A percentile compares a stretch with the other conserved stretches of the same genome.
These are phyloP conservation scores for Casuarius casuarius DNA, from an alignment of 2,113 vertebrate species.

Conservation along the genomic window DNA sequence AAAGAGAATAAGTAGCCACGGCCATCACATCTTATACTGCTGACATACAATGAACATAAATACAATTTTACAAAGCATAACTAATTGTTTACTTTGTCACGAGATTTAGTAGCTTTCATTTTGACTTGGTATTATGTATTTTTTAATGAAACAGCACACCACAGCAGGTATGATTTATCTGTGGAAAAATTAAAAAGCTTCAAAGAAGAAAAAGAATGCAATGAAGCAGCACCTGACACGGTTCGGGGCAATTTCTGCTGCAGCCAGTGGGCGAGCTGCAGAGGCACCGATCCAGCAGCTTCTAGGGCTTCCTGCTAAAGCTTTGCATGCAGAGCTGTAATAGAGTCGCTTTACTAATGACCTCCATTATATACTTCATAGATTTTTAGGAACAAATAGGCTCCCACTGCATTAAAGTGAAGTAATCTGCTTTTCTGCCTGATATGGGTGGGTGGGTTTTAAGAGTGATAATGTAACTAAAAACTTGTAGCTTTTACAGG, in stretches of 20 bases:
- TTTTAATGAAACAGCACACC: background rate
- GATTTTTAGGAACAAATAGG: background rate
- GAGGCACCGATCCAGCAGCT: background rate
- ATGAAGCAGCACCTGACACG: background rate
- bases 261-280: background rate
- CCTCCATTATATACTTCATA: background rate
- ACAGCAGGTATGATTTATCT: background rate
- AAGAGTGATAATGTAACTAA: background rate
- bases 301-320: background rate
- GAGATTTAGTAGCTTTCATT: background rate
- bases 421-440: background rate
- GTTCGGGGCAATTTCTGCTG: background rate
- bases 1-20: background rate
- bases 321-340: background rate
- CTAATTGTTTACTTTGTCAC: background rate
- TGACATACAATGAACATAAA: rapidly evolving
- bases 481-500: background rate
- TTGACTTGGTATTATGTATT: background rate
- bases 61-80: background rate
- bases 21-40: background rate
- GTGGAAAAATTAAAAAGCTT: background rate
- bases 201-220: background rate
- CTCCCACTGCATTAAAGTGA: background rate
- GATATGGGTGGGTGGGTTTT: background rate
- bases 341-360: background rate